These are phyloP conservation scores for Coracias cyanogaster DNA, from an alignment of 2,797 vertebrate species.

Conservation along the genomic window DNA sequence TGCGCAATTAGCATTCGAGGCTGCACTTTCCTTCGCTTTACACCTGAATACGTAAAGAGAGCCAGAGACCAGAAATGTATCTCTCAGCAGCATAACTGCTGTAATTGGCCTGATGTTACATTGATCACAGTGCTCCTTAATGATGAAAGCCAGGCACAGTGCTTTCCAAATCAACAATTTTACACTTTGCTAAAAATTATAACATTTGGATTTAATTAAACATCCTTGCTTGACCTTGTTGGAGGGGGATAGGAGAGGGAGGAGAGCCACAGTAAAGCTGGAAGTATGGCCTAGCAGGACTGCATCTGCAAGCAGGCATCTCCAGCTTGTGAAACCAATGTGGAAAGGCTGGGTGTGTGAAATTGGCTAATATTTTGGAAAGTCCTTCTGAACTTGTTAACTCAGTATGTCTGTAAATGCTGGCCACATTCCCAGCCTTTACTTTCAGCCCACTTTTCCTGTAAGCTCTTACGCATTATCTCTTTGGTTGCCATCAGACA, in stretches of 20 bases:
- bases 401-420: slow-evolving; percentile 22
- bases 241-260: neutral
- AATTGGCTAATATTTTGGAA: slow-evolving; percentile 25
- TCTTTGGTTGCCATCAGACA: neutral
- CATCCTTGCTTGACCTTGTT: neutral
- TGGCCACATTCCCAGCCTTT: slow-evolving; percentile 34
- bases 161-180: slow-evolving; percentile 53
- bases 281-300: neutral
- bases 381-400: neutral
- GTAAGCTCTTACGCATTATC: neutral
- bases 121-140: slow-evolving; percentile 12
- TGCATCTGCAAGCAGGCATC: neutral
- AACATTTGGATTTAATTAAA: slow-evolving; percentile 44
- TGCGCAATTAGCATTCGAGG: neutral
- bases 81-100: neutral
- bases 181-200: slow-evolving; percentile 30
- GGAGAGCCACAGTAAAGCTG: neutral
- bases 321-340: neutral
- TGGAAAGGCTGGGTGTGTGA: neutral
- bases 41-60: neutral
- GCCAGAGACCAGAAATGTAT: neutral
- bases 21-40: neutral
- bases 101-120: slow-evolving; percentile 18
- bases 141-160: neutral
- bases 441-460: slow-evolving; percentile 24